These are phyloP conservation scores for Rhegmatorhina hoffmannsi DNA, from an alignment of 2,113 vertebrate genomes.

Conservation along the genomic window DNA sequence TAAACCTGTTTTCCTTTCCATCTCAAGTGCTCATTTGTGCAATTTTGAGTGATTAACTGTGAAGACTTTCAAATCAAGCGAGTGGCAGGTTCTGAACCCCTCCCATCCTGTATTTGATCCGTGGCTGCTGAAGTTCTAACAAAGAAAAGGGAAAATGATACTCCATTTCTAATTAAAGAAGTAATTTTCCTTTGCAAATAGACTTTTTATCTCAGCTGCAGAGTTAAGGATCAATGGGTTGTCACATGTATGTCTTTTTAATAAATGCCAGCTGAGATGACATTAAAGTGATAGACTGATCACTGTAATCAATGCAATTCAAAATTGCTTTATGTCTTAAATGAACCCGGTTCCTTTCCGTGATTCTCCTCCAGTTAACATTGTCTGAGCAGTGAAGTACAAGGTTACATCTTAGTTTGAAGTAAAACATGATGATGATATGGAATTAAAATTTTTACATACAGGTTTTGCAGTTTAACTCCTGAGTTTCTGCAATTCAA, in stretches of 20 bases:
- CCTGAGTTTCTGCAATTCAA: background rate
- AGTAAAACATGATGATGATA: background rate
- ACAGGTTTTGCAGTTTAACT: background rate
- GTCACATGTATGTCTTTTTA: conserved; percentile 66
- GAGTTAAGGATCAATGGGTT: conserved; percentile 63
- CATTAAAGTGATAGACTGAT: conserved; percentile 72
- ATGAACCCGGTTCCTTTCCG: conserved; percentile 38
- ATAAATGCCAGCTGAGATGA: conserved; percentile 61
- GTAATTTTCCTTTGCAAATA: conserved; percentile 60
- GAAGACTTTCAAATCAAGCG: conserved; percentile 1
- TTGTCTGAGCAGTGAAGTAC: conserved; percentile 37
- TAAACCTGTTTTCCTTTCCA: background rate
- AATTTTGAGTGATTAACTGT: background rate
- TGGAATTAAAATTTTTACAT: background rate
- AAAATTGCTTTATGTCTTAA: conserved; percentile 61
- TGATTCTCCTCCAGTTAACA: conserved; percentile 49
- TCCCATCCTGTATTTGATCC: background rate
- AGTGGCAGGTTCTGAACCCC: background rate
- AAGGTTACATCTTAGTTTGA: conserved; percentile 29
- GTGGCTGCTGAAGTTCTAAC: conserved; percentile 29
- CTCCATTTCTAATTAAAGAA: conserved; percentile 68
- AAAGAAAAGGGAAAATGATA: conserved; percentile 42
- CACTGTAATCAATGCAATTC: conserved; percentile 72
- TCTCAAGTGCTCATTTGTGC: background rate
- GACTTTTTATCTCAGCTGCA: conserved; percentile 56